These are phyloP conservation scores for Capitella teleta DNA, from an alignment of 1,140 invertebrate species.

Conservation along the genomic window DNA sequence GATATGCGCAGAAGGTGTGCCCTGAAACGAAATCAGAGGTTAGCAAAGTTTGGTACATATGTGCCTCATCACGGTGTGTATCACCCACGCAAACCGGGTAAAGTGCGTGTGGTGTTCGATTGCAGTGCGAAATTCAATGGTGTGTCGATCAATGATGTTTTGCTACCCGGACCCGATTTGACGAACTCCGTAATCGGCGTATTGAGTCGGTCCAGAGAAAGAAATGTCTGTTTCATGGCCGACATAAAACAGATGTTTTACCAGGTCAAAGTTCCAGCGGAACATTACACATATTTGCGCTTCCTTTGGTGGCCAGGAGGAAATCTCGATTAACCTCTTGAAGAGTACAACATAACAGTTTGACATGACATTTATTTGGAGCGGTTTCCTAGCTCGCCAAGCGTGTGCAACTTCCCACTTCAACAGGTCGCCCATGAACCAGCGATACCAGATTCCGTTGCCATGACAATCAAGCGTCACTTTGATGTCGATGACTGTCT, in stretches of 20 bases:
- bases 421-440: constrained; percentile 5
- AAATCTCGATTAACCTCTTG: neutral
- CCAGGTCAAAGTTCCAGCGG: neutral
- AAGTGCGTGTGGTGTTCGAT: constrained; percentile 16
- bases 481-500: constrained; percentile 18
- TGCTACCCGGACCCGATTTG: constrained; percentile 29
- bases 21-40: neutral
- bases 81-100: constrained; percentile 10
- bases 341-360: constrained; percentile 12
- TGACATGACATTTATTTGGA: constrained; percentile 15
- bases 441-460: no score
- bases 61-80: constrained; percentile 15
- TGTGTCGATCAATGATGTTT: constrained; percentile 19
- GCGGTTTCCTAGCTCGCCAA: constrained; percentile 14
- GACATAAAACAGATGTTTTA: neutral
- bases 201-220: neutral
- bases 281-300: neutral
- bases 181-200: constrained; percentile 20
- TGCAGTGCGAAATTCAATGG: constrained; percentile 13
- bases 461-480: constrained; percentile 5
- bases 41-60: constrained; percentile 13
- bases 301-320: neutral
- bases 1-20: neutral
- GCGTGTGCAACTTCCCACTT: constrained; percentile 5
- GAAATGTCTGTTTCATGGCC: neutral